Percentiles rank a stretch among this genome's conserved stretches.
Conservation (phyloP, 2,113 vertebrate genomes). For the Atherinomorus stipes region DNA sequence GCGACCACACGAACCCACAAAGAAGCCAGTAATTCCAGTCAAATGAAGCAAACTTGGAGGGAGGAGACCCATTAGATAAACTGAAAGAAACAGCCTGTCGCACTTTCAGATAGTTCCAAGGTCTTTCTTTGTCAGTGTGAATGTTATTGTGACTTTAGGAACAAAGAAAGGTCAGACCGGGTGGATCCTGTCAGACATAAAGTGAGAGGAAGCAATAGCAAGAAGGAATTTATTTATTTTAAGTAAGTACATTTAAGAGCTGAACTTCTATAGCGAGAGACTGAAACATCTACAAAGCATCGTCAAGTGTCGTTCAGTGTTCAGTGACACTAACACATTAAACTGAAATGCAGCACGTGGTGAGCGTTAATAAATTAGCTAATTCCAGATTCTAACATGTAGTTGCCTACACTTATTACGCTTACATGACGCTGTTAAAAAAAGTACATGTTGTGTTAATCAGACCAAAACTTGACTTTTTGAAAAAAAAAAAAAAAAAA, state of each 20-base stretch:
- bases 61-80: slow-evolving; percentile 35
- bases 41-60: slow-evolving; percentile 39
- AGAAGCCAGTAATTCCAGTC: slow-evolving; percentile 52
- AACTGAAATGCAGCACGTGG: too few relatives aligned
- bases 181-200: neutral
- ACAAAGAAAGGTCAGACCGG: neutral
- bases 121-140: slow-evolving; percentile 4
- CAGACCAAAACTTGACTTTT: too few relatives aligned
- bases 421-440: too few relatives aligned
- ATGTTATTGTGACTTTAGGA: slow-evolving; percentile 10
- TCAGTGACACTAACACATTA: too few relatives aligned
- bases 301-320: too few relatives aligned
- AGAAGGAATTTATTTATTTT: neutral
- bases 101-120: slow-evolving; percentile 2
- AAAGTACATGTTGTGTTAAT: too few relatives aligned
- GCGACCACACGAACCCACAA: slow-evolving; percentile 37
- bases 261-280: neutral
- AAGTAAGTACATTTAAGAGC: too few relatives aligned
- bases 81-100: slow-evolving; percentile 20
- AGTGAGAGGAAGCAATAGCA: neutral
- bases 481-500: too few relatives aligned
- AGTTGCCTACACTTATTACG: too few relatives aligned
- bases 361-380: too few relatives aligned
- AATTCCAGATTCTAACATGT: too few relatives aligned
- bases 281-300: neutral